Conservation (phyloP, 2,113 vertebrate genomes). For the Climacteris rufus region DNA sequence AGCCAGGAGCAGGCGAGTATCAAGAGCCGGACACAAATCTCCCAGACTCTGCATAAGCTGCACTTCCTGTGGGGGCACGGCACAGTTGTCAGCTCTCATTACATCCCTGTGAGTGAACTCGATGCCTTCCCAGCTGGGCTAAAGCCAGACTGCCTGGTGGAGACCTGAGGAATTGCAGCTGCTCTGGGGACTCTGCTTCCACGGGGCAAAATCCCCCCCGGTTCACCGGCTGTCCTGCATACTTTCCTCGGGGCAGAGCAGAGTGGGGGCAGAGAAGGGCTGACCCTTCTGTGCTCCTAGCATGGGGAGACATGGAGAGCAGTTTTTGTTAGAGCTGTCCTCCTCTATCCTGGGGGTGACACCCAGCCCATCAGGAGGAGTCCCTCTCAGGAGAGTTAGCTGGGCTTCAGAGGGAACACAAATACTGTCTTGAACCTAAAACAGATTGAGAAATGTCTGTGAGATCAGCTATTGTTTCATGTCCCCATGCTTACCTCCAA, state of each 20-base stretch:
- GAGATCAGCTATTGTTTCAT: neutral
- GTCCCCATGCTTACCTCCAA: neutral
- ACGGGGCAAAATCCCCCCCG: rapidly evolving
- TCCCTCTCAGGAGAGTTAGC: neutral
- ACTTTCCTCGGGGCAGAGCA: neutral
- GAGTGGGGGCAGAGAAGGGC: neutral
- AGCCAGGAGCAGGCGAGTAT: neutral
- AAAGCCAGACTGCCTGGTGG: neutral
- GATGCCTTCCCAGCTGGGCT: neutral
- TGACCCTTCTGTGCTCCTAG: neutral
- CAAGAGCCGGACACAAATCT: neutral
- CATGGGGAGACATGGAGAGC: neutral
- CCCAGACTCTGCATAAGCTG: neutral
- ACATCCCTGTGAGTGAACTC: neutral
- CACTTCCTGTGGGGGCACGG: rapidly evolving
- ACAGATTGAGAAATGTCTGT: neutral
- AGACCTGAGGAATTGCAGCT: neutral
- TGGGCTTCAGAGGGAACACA: neutral
- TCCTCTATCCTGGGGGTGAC: neutral
- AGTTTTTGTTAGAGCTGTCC: neutral
- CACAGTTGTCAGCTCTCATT: neutral
- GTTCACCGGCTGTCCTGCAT: rapidly evolving
- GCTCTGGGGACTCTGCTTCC: neutral
- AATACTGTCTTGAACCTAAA: neutral
- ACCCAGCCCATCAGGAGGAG: neutral